phyloP scores from a whole-genome alignment of 2,888 invertebrate species.

The Ctena decussata region DNA sequence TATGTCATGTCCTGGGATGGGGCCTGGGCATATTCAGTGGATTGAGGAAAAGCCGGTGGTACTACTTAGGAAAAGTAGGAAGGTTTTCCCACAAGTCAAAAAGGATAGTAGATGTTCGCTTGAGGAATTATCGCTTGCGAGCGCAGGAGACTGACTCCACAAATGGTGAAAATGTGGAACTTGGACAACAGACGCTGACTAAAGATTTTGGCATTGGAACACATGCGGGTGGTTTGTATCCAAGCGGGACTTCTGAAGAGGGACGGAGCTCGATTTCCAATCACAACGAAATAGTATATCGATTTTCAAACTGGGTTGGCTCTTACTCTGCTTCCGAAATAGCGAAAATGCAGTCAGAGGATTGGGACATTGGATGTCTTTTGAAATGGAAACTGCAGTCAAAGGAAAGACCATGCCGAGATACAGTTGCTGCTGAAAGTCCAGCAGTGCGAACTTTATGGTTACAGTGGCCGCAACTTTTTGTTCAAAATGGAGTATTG shows the following conservation, averaged over 20 bases:
- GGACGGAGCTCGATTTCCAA: neutral
- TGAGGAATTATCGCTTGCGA: too few relatives aligned
- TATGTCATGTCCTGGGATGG: neutral
- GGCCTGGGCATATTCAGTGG: neutral
- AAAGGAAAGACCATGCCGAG: conserved; percentile 3
- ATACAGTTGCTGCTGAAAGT: neutral
- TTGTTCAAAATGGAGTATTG: conserved; percentile 16
- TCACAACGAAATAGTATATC: neutral
- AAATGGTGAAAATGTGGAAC: too few relatives aligned
- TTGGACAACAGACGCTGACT: too few relatives aligned
- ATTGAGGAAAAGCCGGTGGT: neutral
- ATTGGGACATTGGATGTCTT: neutral
- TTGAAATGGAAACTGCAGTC: neutral
- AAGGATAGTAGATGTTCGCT: too few relatives aligned
- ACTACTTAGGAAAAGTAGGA: too few relatives aligned
- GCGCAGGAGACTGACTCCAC: too few relatives aligned
- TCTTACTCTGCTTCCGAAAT: too few relatives aligned
- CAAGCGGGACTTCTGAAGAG: neutral
- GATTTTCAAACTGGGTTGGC: too few relatives aligned
- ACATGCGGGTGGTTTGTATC: neutral
- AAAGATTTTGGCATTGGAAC: neutral
- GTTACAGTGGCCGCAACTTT: conserved; percentile 18
- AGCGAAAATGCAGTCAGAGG: neutral
- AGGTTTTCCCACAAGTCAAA: too few relatives aligned
- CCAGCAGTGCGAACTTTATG: conserved; percentile 13